Percentiles rank a stretch among this genome's conserved stretches.
Evolutionary conservation across 2,888 invertebrate species (phyloP).

Genomic region (Syrphus vitripennis): DNA sequence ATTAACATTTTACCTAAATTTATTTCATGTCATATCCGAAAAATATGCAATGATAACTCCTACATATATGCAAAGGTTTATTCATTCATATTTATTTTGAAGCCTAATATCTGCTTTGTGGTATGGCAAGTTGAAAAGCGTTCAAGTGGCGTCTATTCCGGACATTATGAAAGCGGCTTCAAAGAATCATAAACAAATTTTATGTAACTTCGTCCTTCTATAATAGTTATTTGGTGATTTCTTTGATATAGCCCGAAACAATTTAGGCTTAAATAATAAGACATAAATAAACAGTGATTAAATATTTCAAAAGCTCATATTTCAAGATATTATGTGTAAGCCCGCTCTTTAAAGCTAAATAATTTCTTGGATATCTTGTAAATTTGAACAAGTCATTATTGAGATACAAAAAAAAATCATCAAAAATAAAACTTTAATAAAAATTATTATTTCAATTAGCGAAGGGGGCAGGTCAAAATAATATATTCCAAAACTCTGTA

Average conservation of each 20-base stretch:
- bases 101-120: no score
- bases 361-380: conserved; percentile 18
- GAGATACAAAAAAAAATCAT: no score
- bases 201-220: not conserved
- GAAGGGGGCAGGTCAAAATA: no score
- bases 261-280: conserved; percentile 41
- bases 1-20: conserved; percentile 62
- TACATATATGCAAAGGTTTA: not conserved
- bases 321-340: not conserved
- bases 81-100: not conserved
- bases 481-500: no score
- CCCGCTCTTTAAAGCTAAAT: conserved; percentile 41
- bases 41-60: conserved; percentile 25
- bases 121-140: not conserved
- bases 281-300: conserved; percentile 58
- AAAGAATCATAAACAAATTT: not conserved
- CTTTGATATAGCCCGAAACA: conserved; percentile 12
- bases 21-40: conserved; percentile 42
- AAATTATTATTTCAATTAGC: no score
- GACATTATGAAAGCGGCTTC: not conserved
- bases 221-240: not conserved
- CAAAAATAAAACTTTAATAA: no score
- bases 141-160: no score
- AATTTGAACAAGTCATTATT: no score
- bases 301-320: not conserved